phyloP scores from a whole-genome alignment of 2,888 invertebrate genomes.

The Leptopilina myrica region DNA sequence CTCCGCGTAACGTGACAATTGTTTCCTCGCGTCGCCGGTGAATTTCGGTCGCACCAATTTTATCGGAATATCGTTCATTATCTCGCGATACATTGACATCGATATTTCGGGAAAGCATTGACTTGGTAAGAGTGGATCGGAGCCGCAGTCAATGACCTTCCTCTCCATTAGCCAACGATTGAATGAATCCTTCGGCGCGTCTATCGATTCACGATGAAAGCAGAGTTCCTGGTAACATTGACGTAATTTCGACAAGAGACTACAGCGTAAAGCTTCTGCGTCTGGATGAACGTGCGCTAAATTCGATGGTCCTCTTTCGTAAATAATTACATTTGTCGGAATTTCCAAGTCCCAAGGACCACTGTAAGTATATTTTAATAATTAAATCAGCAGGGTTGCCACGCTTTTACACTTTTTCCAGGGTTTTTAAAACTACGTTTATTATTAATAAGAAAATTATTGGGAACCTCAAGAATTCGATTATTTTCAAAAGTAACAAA shows the following conservation, averaged over 20 bases:
- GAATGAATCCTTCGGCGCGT: conserved; percentile 97
- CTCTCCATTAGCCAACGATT: conserved; percentile 98
- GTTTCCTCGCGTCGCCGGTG: conserved; percentile 96
- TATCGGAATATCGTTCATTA: conserved; percentile 98
- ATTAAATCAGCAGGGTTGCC: too few relatives aligned
- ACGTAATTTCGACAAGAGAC: conserved; percentile 89
- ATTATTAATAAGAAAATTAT: too few relatives aligned
- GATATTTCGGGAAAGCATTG: conserved; percentile 95
- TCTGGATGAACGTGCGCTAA: conserved; percentile 96
- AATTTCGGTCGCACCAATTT: conserved; percentile 97
- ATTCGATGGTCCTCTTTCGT: conserved; percentile 90
- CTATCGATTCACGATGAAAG: conserved; percentile 93
- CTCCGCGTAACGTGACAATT: conserved; percentile 94
- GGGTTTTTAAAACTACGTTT: too few relatives aligned
- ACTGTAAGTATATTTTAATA: conserved; percentile 63
- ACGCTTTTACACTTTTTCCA: too few relatives aligned
- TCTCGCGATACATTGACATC: conserved; percentile 96
- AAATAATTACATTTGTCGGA: conserved; percentile 92
- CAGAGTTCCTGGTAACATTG: conserved; percentile 96
- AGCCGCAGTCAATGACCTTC: conserved; percentile 88
- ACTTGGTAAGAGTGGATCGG: conserved; percentile 94
- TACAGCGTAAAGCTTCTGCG: conserved; percentile 91
- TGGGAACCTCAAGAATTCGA: too few relatives aligned
- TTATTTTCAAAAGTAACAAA: too few relatives aligned
- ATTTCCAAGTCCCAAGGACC: conserved; percentile 98